phyloP scores from a whole-genome alignment of 92 coral and sea anemone genomes.

The Porites cylindrica region DNA sequence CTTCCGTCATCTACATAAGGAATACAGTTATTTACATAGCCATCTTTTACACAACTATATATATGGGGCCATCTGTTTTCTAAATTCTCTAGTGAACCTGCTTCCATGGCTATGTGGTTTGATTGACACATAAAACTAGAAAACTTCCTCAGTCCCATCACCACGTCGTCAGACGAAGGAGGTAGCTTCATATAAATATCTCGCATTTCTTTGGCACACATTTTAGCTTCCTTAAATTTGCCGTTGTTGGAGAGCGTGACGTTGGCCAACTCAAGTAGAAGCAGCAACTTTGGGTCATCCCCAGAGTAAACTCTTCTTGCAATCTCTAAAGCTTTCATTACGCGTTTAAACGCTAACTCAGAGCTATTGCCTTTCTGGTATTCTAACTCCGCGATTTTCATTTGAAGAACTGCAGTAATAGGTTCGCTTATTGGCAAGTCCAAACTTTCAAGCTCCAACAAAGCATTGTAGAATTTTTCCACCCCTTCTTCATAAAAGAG shows the following conservation, averaged over 20 bases:
- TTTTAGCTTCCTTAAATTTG: not conserved
- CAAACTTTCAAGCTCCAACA: not conserved
- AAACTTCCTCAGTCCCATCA: not conserved
- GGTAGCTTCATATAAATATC: not conserved
- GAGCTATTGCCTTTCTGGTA: not conserved
- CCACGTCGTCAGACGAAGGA: not conserved
- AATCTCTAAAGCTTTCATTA: not conserved
- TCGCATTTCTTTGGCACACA: not conserved
- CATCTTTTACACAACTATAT: not conserved
- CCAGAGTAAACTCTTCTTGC: not conserved
- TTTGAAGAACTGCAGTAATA: not conserved
- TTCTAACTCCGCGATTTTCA: not conserved
- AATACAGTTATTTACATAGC: not conserved
- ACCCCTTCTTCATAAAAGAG: not conserved
- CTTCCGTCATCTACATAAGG: not conserved
- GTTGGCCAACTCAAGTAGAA: not conserved
- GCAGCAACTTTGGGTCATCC: not conserved
- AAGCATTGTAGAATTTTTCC: not conserved
- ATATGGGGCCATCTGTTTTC: not conserved
- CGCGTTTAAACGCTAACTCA: not conserved
- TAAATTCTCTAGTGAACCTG: not conserved
- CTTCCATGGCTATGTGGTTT: not conserved
- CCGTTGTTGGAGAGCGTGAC: not conserved
- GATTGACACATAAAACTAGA: not conserved
- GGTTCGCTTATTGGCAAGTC: no score